Evolutionary conservation across 2,797 vertebrate genomes (phyloP), one percentile per base, ranked within the genome.

Genomic region (Paguma larvata): DNA sequence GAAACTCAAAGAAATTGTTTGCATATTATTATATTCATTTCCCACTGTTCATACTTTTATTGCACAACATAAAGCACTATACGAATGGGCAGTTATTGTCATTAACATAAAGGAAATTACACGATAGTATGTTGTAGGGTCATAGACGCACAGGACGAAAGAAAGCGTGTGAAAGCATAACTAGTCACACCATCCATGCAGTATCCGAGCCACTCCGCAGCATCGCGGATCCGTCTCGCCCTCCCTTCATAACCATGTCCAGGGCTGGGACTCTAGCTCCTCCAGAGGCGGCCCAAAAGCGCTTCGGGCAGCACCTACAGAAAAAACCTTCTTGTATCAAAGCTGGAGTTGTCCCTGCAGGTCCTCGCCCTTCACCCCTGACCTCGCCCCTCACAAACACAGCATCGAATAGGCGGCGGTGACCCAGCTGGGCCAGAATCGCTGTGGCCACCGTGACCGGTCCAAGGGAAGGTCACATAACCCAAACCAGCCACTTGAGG

Each of bases 21-120:
- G 25, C 59, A 48, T 0, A 88, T 14, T 59, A 93, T 32, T 34
- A 68, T 6, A 67, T 53, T 51, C 48, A 92, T 78, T 95, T 79
- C 94, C 53, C 83, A 73, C 19, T 59, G 62, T 32, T 85, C 72
- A 34, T 32, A 38, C 41, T 80, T 89, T 85, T 75, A 94, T 13
- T 84, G 30, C 7, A 92, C 73, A 72, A 95, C 32, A 32, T 92
- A 85, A 91, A 94, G 38, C 63, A 30, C 41, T 53, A 75, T 11
- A 89, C 32, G 78, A 70, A 51, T 14, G 38, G n/a, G 48, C 21
- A 89, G 23, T 41, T 34, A 80, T 0, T n/a, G 19, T 46, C 51
- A 65, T 4, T 53, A 56, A 91, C 59, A 67, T 48, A 75, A 79
- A 95, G 14, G 48, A 97, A 96, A 80, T 46, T 2, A 68, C 21